phyloP scores from a whole-genome alignment of 2,113 vertebrate genomes.

The Hassar affinis region DNA sequence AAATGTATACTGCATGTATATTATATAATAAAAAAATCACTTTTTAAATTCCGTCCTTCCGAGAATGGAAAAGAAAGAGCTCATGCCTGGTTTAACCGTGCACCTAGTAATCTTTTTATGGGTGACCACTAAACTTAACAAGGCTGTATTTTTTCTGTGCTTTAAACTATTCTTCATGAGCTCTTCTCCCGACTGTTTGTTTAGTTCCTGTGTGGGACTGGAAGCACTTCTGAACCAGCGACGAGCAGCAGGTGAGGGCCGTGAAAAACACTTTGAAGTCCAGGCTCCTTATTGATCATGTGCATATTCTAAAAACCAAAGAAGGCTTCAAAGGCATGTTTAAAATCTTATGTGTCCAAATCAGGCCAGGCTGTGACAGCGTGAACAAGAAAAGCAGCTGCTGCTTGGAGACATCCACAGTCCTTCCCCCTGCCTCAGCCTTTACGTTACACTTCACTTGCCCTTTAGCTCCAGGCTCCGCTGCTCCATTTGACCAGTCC shows the following conservation, averaged over 20 bases:
- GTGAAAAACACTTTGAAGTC: constrained; percentile 80
- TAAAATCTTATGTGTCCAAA: constrained; percentile 72
- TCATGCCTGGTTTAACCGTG: constrained; percentile 24
- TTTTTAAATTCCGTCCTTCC: no score
- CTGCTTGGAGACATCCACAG: constrained; percentile 59
- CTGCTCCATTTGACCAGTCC: constrained; percentile 21
- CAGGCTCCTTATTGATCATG: constrained; percentile 73
- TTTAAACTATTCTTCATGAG: constrained; percentile 47
- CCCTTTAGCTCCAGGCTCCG: not conserved
- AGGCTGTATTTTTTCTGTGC: constrained; percentile 48
- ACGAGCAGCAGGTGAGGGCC: constrained; percentile 81
- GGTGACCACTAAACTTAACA: constrained; percentile 36
- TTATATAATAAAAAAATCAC: no score
- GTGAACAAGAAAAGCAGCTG: constrained; percentile 78
- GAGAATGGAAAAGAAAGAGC: no score
- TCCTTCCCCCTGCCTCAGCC: constrained; percentile 57
- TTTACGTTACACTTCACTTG: constrained; percentile 11
- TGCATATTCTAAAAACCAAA: constrained; percentile 83
- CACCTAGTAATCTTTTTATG: constrained; percentile 49
- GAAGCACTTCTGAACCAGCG: constrained; percentile 81
- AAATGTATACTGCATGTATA: no score
- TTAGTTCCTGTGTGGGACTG: constrained; percentile 70
- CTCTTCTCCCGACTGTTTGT: constrained; percentile 62
- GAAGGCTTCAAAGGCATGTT: constrained; percentile 75
- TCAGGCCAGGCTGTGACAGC: constrained; percentile 70